These are phyloP conservation scores for Okamejei kenojei DNA, from an alignment of 2,797 vertebrate species.

Conservation along the genomic window DNA sequence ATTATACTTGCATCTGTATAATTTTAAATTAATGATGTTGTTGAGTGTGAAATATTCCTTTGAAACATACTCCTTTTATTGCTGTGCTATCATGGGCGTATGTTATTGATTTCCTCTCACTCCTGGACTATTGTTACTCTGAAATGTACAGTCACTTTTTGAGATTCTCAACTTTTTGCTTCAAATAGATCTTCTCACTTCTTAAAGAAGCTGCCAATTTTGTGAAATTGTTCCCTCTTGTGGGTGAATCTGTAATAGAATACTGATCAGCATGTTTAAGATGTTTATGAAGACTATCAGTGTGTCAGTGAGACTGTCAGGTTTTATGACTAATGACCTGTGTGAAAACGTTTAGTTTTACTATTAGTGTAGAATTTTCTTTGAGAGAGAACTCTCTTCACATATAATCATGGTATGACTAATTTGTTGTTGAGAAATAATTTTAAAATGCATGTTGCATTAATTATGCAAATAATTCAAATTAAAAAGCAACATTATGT, in stretches of 20 bases:
- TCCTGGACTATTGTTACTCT: neutral
- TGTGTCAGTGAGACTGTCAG: too few species aligned
- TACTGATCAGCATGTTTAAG: neutral
- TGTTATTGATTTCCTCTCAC: neutral
- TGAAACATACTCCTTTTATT: neutral
- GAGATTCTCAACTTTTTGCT: neutral
- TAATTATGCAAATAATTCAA: neutral
- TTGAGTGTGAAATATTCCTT: neutral
- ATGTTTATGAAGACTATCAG: neutral
- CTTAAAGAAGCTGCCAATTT: constrained; percentile 9
- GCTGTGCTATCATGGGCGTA: neutral
- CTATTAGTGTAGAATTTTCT: neutral
- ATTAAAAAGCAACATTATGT: neutral
- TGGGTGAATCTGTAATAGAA: constrained; percentile 33
- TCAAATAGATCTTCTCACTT: neutral
- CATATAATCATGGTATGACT: neutral
- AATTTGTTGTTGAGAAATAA: neutral
- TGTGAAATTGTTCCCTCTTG: constrained; percentile 37
- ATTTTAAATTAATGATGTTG: neutral
- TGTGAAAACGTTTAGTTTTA: neutral
- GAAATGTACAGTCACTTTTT: neutral
- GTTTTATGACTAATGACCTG: neutral
- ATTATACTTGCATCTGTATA: neutral
- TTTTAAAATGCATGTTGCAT: neutral
- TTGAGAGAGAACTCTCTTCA: neutral